These are phyloP conservation scores for Spinibarbus caldwelli DNA, from an alignment of 2,797 vertebrate species.

Conservation along the genomic window DNA sequence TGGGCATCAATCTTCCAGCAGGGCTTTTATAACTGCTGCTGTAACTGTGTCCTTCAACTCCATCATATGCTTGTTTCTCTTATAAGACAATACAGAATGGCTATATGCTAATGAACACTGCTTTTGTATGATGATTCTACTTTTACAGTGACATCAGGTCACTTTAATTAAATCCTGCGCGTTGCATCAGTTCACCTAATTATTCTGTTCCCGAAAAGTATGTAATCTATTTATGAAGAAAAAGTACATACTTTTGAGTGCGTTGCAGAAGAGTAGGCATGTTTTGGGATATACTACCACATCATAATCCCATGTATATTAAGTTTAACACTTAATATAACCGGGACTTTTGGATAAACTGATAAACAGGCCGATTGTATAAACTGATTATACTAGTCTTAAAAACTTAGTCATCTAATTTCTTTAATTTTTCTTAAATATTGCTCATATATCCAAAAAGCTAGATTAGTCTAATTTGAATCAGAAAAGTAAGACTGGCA, in stretches of 20 bases:
- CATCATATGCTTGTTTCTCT: background rate
- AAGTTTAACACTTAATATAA: background rate
- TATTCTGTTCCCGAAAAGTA: background rate
- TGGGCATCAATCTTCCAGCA: slow-evolving; percentile 5
- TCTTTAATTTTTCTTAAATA: background rate
- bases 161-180: background rate
- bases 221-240: background rate
- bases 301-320: too few species aligned
- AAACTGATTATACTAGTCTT: background rate
- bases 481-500: background rate
- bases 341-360: too few species aligned
- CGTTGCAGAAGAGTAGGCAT: too few species aligned
- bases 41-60: background rate
- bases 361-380: too few species aligned
- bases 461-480: background rate
- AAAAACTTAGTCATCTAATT: background rate
- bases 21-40: background rate
- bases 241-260: too few species aligned
- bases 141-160: background rate
- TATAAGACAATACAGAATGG: background rate
- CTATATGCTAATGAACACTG: too few species aligned
- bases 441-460: background rate
- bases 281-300: background rate
- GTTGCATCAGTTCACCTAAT: background rate
- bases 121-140: too few species aligned